Percentiles rank a stretch among this genome's conserved stretches.
phyloP scores from a whole-genome alignment of 2,113 vertebrate species.

The Myiozetetes cayanensis region DNA sequence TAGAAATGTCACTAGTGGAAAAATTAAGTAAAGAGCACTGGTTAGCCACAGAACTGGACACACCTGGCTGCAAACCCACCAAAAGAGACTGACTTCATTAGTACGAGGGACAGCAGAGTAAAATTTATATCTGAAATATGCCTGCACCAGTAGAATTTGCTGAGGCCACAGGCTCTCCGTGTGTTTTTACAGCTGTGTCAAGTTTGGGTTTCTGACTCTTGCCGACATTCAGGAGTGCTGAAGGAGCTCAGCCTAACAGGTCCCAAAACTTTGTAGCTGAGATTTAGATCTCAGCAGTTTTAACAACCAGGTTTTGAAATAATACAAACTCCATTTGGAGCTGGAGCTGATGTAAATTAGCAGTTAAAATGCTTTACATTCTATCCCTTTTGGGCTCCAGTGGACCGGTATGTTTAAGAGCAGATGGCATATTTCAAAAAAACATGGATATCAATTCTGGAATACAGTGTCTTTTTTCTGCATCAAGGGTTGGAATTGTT shows the following conservation, averaged over 20 bases:
- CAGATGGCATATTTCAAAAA: constrained; percentile 57
- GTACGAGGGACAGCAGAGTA: constrained; percentile 74
- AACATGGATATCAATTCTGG: constrained; percentile 54
- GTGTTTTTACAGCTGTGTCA: constrained; percentile 88
- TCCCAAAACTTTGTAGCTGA: constrained; percentile 75
- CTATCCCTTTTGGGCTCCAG: constrained; percentile 42
- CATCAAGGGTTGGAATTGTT: constrained; percentile 7
- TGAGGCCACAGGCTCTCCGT: constrained; percentile 75
- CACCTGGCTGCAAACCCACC: constrained; percentile 78
- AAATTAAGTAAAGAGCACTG: constrained; percentile 75
- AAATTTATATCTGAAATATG: constrained; percentile 82
- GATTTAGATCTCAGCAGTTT: constrained; percentile 77
- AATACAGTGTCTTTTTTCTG: constrained; percentile 56
- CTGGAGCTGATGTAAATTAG: constrained; percentile 66
- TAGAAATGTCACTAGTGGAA: constrained; percentile 83
- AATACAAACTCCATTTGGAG: constrained; percentile 73
- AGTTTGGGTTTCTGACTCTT: constrained; percentile 78
- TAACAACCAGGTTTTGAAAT: constrained; percentile 79
- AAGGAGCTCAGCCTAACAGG: constrained; percentile 77
- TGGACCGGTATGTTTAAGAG: constrained; percentile 1
- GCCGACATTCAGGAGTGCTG: constrained; percentile 74
- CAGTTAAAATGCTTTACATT: constrained; percentile 39
- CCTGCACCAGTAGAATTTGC: constrained; percentile 76
- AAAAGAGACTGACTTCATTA: constrained; percentile 82
- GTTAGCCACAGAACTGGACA: constrained; percentile 79